Base-by-base conservation (phyloP, 1,140 invertebrate species). In the Ditylenchus dipsaci region DNA sequence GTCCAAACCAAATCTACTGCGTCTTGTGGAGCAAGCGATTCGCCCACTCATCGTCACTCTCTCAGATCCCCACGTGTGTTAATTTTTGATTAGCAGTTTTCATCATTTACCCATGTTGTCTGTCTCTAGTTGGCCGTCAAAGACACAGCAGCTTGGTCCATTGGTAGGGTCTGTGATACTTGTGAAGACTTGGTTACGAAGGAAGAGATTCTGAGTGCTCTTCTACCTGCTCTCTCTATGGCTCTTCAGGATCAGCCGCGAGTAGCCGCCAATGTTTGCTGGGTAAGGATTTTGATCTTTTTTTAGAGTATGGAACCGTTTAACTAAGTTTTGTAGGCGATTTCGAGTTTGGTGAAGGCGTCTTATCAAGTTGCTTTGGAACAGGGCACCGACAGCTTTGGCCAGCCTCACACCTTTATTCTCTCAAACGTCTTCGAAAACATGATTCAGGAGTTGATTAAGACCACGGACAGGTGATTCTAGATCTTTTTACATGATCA, bases 221-320 rank as follows among this genome's bases (percentile, higher is more conserved):
- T 99, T 13, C 83, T 99, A 1, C 90, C 94, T 82, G 91, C 91
- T 72, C 87, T 99, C 26, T 89, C 95, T 0, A 89, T 90, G 76
- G 92, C 92, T 13, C 84, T 98, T 13, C 80, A 80, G 70, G 90
- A 91, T 23, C 94, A 97, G 83, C 93, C 96, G 0, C 86, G 95
- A 33, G 95, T 99, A 0, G 94, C 96, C 17, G 89, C 93, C 0
- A 99, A 98, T 86, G 92, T 97, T n/a, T 98, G 95, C 81, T 99
- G 95, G 95, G 86, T 87, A 82, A 45, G 58, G 57, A 47, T 63
- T 53, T 64, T 45, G 23, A 0, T 30, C 67, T 47, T 45, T 47
- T 64, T 68, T 19, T 38, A n/a, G n/a, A n/a, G n/a, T n/a, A n/a
- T n/a, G n/a, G n/a, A n/a, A n/a, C n/a, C n/a, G n/a, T n/a, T n/a